Evolutionary conservation across 2,888 invertebrate genomes (phyloP), one percentile per base, ranked within the genome.

Genomic region (Pammene fasciana): DNA sequence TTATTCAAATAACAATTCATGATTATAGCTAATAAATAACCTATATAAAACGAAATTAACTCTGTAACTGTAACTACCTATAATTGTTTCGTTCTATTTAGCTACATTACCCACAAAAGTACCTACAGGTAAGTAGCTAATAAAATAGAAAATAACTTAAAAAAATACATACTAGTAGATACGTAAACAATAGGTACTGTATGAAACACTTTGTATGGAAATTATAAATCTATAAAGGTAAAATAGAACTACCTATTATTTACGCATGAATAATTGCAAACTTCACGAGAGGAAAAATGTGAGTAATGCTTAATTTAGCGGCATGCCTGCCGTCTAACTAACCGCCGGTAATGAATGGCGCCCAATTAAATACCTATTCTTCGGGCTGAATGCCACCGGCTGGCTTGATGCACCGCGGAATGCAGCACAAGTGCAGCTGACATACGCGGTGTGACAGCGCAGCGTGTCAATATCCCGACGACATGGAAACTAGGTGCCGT

Each of bases 361-460:
- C 50, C 50, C n/a, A 11, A 50, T 50, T 50, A 50, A 50, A 50
- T 50, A 50, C 50, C 50, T 50, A 50, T 50, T 50, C 50, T 50
- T 50, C 18, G 18, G 10, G 9, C 18, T 11, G 10, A 10, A 11
- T 18, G 50, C 50, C 48, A 13, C 38, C 43, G 43, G 38, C 43
- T 48, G 11, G 48, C 11, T 4, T 13, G 43, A 43, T 43, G 43
- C 26, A 26, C 50, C 26, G 26, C 3, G 50, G 50, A 50, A 50
- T 50, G 50, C 26, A 11, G 10, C 50, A 18, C 26, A 18, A 50
- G 11, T 26, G 50, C 26, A 50, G 10, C 18, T 26, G 50, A 48
- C 10, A 50, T 50, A 0, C 48, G 16, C 10, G 48, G 10, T 3
- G 50, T 50, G 50, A 50, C 16, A 48, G 14, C 48, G 16, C 48